A percentile compares a stretch with the other conserved stretches of the same genome.
phyloP scores from a whole-genome alignment of 2,797 vertebrate species.

The Muscicapa comitata region DNA sequence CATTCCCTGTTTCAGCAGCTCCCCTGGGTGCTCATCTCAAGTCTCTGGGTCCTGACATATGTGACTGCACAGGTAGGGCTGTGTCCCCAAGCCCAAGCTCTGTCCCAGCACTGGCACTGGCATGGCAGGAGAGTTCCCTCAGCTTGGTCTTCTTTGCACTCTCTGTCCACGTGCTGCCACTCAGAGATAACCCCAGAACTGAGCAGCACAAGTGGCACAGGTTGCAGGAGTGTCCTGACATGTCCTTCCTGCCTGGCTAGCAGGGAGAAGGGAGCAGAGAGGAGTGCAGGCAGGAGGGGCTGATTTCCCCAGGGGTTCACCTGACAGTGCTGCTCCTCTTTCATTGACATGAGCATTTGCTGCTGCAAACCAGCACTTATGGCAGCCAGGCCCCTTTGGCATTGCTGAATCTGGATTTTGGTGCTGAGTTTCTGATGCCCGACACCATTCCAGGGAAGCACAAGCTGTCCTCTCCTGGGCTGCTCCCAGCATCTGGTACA shows the following conservation, averaged over 20 bases:
- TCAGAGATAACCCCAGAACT: rapidly evolving
- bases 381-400: background rate
- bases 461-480: background rate
- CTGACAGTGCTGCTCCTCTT: background rate
- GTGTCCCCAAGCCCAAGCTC: background rate
- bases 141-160: background rate
- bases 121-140: background rate
- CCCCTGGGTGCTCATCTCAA: background rate
- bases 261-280: background rate
- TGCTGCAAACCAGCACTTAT: background rate
- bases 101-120: background rate
- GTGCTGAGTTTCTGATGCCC: background rate
- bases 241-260: background rate
- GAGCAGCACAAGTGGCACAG: background rate
- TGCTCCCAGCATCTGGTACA: background rate
- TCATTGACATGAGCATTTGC: background rate
- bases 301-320: background rate
- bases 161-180: background rate
- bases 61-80: background rate
- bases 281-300: background rate
- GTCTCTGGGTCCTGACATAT: background rate
- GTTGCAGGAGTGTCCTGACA: background rate
- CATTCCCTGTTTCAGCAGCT: background rate
- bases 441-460: background rate
- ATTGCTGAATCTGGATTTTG: background rate